Evolutionary conservation across 2,113 vertebrate genomes (phyloP), one percentile per base, ranked within the genome.

Genomic region (Nannospalax galili): DNA sequence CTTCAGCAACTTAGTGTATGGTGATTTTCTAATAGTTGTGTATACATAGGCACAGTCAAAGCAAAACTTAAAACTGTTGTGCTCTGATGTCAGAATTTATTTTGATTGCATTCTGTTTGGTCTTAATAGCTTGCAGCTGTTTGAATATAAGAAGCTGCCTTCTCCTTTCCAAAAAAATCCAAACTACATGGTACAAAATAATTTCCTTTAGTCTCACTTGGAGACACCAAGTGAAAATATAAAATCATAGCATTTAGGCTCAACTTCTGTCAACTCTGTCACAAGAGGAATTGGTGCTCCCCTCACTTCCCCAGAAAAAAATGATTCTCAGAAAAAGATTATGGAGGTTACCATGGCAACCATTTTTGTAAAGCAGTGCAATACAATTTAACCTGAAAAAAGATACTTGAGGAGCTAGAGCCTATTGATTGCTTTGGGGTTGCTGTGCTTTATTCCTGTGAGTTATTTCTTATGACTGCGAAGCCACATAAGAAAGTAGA

Each of bases 91-190:
- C 86, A 95, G 82, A 95, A 92, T 96, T 84, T 95, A 95, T 90
- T 95, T 95, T 95, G 82, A 95, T 94, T 95, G 52, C 74, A 77
- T 67, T 87, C 78, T 96, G 69, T 92, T 95, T 2, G 0, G 87
- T 90, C 94, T 96, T 97, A 96, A 95, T 91, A 96, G 62, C 56
- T 78, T 96, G 84, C 91, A 95, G 94, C 94, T 97, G 86, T 94
- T 82, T 92, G 65, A 96, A 78, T 91, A 52, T 92, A 91, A 91
- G 72, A 40, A 22, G 19, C 40, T 70, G 22, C 48, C 58, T 92
- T 92, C 45, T 93, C 48, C 15, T 58, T 77, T 56, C 56, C 20
- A 91, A 35, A 95, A 97, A 84, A 28, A 65, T 92, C 48, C 30
- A 95, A 96, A 84, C 56, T 94, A 93, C 70, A 78, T 89, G 26